Base-by-base conservation (phyloP, 1,140 invertebrate genomes). In the Globodera ellingtonae region DNA sequence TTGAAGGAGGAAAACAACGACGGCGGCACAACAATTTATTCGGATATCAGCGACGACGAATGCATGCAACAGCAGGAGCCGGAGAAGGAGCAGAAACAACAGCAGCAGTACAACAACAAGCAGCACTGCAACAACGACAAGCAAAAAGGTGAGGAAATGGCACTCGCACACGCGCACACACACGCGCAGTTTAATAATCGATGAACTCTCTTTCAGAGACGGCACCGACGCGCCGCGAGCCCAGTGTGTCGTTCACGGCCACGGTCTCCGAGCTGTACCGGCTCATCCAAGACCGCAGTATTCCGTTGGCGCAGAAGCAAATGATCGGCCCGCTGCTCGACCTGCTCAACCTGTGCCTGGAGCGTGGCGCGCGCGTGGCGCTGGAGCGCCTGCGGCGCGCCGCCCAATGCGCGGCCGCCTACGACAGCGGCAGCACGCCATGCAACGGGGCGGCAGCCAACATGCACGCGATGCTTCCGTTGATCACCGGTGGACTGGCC, bases 261-360 rank as follows among this genome's bases (percentile, higher is more conserved):
- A 21, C 67, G 13, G 67, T 70, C 67, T 44, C 24, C n/a, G 67
- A 70, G 67, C 21, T 70, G 67, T 70, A 70, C 67, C 67, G 67
- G 46, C 46, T 70, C 9, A 44, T 70, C 35, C 67, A 70, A 6
- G 67, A 70, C 35, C 67, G 35, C 8, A 9, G 35, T 18, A 70
- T 70, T 4, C 18, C 67, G 35, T 10, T 70, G 35, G n/a, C 21
- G 10, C 67, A 70, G 67, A 70, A 70, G 67, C 67, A 70, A 70
- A 70, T 70, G 67, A 6, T 70, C 13, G 67, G 24, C 21, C 67
- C 67, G 67, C 67, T 70, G 67, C 67, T 70, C 3, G 67, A 70
- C 46, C 46, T 70, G 67, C 67, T 70, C 35, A 9, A 70, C 18
- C 35, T 44, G 35, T 70, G 67, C 46, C 18, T 70, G 67, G 67